These are phyloP conservation scores for Crotophaga sulcirostris DNA, from an alignment of 2,113 vertebrate species.

Conservation along the genomic window DNA sequence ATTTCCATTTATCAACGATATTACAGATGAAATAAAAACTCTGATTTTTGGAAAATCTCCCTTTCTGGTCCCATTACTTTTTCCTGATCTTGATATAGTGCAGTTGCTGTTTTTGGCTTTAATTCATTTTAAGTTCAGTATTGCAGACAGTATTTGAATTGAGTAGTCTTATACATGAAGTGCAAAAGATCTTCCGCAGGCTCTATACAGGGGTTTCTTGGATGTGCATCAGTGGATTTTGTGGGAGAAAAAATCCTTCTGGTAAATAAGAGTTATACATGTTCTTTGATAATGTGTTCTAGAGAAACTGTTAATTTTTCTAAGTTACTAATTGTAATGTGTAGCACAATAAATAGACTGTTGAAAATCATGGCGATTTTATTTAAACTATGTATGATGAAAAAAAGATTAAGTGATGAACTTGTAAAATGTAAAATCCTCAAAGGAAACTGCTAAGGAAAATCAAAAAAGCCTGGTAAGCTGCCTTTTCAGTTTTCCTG, in stretches of 20 bases:
- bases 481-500: neutral
- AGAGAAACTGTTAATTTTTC: constrained; percentile 56
- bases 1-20: constrained; percentile 67
- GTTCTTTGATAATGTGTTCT: constrained; percentile 53
- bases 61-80: constrained; percentile 61
- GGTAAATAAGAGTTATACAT: neutral
- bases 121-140: constrained; percentile 34
- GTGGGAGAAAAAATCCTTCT: constrained; percentile 12
- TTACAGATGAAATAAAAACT: constrained; percentile 71
- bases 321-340: constrained; percentile 38
- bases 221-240: constrained; percentile 66
- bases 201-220: constrained; percentile 57
- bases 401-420: neutral
- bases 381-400: neutral
- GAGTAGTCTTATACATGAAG: constrained; percentile 62
- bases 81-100: constrained; percentile 58
- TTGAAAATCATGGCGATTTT: constrained; percentile 48
- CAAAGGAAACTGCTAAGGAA: neutral
- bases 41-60: constrained; percentile 64
- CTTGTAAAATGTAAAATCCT: neutral
- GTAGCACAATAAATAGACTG: constrained; percentile 33
- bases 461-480: neutral
- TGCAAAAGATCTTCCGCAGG: constrained; percentile 66
- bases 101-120: constrained; percentile 74
- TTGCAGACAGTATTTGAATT: constrained; percentile 51